Percentiles rank a stretch among this genome's conserved stretches.
Conservation (phyloP, 2,888 invertebrate species). For the Laothoe populi region DNA sequence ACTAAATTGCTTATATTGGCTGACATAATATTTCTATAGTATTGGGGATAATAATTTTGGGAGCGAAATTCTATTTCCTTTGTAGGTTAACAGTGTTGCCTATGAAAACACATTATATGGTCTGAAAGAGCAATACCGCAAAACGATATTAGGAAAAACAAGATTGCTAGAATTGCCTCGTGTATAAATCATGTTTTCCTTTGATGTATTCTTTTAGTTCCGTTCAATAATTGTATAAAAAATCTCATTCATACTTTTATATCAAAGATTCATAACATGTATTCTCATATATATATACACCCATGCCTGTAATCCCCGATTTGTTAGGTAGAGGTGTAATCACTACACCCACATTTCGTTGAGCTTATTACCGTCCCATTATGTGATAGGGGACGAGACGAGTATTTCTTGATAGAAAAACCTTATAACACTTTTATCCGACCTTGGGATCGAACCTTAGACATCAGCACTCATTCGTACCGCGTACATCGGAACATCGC, state of each 20-base stretch:
- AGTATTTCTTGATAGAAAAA: no score
- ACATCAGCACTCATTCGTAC: no score
- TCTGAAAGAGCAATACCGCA: not conserved
- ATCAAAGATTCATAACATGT: constrained; percentile 28
- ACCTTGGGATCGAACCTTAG: no score
- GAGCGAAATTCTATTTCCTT: not conserved
- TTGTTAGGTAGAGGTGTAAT: no score
- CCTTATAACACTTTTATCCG: no score
- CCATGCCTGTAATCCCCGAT: no score
- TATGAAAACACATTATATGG: not conserved
- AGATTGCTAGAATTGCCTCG: not conserved
- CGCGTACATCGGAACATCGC: no score
- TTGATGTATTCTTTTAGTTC: not conserved
- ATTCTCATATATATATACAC: no score
- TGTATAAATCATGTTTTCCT: not conserved
- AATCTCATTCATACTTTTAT: constrained; percentile 34
- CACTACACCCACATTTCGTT: no score
- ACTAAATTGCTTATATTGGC: no score
- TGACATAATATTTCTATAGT: not conserved
- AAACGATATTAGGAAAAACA: constrained; percentile 5
- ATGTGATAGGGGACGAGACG: no score
- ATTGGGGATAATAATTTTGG: not conserved
- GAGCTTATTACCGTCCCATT: no score
- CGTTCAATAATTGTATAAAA: not conserved
- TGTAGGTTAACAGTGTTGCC: not conserved